Evolutionary conservation across 2,113 vertebrate genomes (phyloP), one percentile per base, ranked within the genome.

Genomic region (Ictalurus furcatus): DNA sequence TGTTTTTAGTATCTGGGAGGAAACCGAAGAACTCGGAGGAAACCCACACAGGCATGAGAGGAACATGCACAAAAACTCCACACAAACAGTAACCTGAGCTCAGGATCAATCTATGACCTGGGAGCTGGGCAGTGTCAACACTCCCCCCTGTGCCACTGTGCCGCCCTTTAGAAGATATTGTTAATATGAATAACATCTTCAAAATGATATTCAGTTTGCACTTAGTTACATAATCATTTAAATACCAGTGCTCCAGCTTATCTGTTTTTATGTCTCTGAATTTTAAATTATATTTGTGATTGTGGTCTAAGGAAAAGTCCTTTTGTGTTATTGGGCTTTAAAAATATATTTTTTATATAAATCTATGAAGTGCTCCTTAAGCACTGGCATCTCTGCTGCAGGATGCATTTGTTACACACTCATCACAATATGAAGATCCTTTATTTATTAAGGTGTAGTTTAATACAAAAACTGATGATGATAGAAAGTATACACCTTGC

Each of bases 161-260:
- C 7, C n/a, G 3, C n/a, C 52, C 19, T 37, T 82, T 82, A 37
- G 4, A 82, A 82, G 17, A 82, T 23, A 59, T 82, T 21, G 56
- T 37, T 82, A 19, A 82, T 82, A 56, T 59, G 30, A 59, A 23
- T 37, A 34, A 37, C 54, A 82, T 59, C 52, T 82, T 59, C 7
- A 67, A 65, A 81, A 81, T 54, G 59, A 25, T 30, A 81, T 54
- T 80, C 14, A 61, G 5, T 30, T 69, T 54, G 61, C 44, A 28
- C 30, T 80, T 87, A 61, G 37, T 65, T 63, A 8, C 59, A 87
- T 80, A 79, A 87, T 61, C 58, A 54, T 65, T 34, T 37, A 81
- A 87, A 87, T 81, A 48, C 34, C 44, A 87, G 61, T n/a, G 23
- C n/a, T 40, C 69, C 52, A 86, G 69, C 30, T 61, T 40, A 69